Percentiles rank a stretch among this genome's conserved stretches.
Conservation (phyloP, 2,888 invertebrate species). For the Herminia tarsipennalis region DNA sequence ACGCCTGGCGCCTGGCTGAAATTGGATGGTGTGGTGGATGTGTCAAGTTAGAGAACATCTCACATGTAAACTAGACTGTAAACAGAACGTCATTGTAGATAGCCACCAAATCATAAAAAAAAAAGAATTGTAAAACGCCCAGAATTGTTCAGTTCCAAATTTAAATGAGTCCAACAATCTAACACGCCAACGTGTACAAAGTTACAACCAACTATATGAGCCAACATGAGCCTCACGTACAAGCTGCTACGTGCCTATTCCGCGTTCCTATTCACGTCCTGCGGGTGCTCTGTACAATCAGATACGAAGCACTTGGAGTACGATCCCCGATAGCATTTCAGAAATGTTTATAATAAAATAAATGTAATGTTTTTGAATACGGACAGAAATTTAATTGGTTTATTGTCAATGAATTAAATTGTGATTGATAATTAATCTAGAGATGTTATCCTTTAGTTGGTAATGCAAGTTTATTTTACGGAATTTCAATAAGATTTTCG, state of each 20-base stretch:
- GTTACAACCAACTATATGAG: neutral
- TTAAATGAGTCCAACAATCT: constrained; percentile 1
- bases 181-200: constrained; percentile 17
- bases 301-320: constrained; percentile 33
- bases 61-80: too few species aligned
- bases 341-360: constrained; percentile 34
- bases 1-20: too few species aligned
- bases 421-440: constrained; percentile 7
- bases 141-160: neutral
- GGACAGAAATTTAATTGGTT: constrained; percentile 38
- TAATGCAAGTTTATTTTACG: too few species aligned
- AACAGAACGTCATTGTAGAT: too few species aligned
- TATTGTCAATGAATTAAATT: constrained; percentile 30
- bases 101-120: too few species aligned
- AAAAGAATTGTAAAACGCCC: too few species aligned
- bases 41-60: too few species aligned
- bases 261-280: constrained; percentile 12
- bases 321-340: constrained; percentile 34
- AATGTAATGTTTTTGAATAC: constrained; percentile 29
- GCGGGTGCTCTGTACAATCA: constrained; percentile 21
- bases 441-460: constrained; percentile 3
- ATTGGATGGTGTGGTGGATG: too few species aligned
- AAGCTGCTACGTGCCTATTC: constrained; percentile 28
- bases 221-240: constrained; percentile 17
- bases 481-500: too few species aligned